Conservation (phyloP, 2,888 invertebrate genomes). For the Muscina levida region DNA sequence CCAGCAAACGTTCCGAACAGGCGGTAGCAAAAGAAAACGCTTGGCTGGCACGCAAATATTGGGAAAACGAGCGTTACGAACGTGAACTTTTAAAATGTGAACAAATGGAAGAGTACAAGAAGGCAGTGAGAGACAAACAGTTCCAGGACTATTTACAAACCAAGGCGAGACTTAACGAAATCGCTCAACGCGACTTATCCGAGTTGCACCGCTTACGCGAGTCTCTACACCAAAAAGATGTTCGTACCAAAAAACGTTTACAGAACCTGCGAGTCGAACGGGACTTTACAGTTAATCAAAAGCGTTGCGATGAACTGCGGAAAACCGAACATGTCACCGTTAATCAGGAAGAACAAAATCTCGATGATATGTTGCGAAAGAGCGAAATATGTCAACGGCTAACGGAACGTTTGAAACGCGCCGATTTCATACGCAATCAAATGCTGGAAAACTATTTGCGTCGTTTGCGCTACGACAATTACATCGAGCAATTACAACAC, state of each 20-base stretch:
- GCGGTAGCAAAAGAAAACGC: constrained; percentile 76
- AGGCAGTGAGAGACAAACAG: constrained; percentile 76
- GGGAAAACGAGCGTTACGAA: constrained; percentile 79
- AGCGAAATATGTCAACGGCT: constrained; percentile 75
- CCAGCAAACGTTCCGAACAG: constrained; percentile 76
- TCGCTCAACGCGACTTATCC: constrained; percentile 75
- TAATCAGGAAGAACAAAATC: constrained; percentile 76
- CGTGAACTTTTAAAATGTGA: constrained; percentile 77
- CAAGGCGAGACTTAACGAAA: constrained; percentile 76
- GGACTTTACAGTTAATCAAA: constrained; percentile 73
- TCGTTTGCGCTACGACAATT: constrained; percentile 77
- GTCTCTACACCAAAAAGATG: constrained; percentile 75
- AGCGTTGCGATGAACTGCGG: constrained; percentile 75
- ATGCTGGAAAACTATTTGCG: constrained; percentile 75
- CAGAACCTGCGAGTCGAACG: constrained; percentile 74
- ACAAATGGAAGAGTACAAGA: constrained; percentile 77
- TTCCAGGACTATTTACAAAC: constrained; percentile 77
- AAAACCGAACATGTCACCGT: constrained; percentile 75
- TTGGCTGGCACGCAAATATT: constrained; percentile 78
- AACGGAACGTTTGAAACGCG: constrained; percentile 75
- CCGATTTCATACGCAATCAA: constrained; percentile 75
- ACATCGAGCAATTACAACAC: constrained; percentile 77
- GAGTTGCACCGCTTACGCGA: constrained; percentile 75
- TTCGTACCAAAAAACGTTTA: constrained; percentile 74
- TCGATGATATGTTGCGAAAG: constrained; percentile 76